Base-by-base conservation (phyloP, 2,888 invertebrate species). In the Helobdella robusta region DNA sequence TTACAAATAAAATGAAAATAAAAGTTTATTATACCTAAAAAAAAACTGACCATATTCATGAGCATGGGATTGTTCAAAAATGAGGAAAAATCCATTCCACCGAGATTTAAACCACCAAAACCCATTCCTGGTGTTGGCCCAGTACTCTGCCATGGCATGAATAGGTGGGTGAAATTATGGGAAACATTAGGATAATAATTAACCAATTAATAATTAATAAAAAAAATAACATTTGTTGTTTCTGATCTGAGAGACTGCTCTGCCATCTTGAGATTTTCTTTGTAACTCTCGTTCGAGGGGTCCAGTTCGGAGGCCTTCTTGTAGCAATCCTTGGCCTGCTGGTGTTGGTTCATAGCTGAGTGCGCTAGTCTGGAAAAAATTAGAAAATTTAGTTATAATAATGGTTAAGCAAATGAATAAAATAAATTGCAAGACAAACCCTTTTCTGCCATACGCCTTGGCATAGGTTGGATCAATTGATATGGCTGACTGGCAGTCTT, bases 371-470 rank as follows among this genome's bases (percentile, higher is more conserved):
- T 65, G 60, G 20, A 46, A 30, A 11, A 11, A 61, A 20, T 8
- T n/a, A 11, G 11, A n/a, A 11, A n/a, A n/a, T 8, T 8, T 8
- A 52, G 23, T 52, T 8, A 52, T 52, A 52, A 52, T 20, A 15
- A 40, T 40, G 15, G 15, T 40, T 40, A 15, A n/a, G 11, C n/a
- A n/a, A 15, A 40, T 11, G 11, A 40, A n/a, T 40, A 40, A n/a
- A 15, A 40, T 11, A 15, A 40, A n/a, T 40, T 15, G 44, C n/a
- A 40, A 11, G 11, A 44, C 58, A n/a, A n/a, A 68, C 80, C 89
- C 95, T 78, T 94, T 84, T 67, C 95, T 85, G 1, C 92, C 91
- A 80, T 91, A 93, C 3, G 94, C 95, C 82, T 97, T 95, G 73
- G 91, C 87, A 80, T 98, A 98, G 68, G 85, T 85, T 0, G 91